phyloP scores from a whole-genome alignment of 2,113 vertebrate species.

The Asarcornis scutulata region DNA sequence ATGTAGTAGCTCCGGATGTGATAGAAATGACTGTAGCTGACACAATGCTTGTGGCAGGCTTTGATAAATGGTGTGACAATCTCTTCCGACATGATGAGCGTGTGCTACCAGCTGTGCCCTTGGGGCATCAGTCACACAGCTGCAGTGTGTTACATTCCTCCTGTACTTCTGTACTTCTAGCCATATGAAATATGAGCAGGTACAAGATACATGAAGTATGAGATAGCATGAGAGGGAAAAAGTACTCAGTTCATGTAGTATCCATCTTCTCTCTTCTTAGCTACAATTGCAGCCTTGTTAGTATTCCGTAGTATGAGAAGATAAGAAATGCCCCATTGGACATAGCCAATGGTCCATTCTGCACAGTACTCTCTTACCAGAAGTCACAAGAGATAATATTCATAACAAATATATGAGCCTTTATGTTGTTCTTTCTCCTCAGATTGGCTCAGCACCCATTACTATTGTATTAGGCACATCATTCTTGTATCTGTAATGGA shows the following conservation, averaged over 20 bases:
- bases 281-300: background rate
- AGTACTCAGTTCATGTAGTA: background rate
- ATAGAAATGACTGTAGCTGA: background rate
- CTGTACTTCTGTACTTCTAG: background rate
- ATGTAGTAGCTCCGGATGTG: background rate
- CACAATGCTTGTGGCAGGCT: background rate
- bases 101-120: background rate
- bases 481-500: background rate
- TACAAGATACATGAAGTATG: background rate
- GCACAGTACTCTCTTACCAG: background rate
- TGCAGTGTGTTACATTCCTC: background rate
- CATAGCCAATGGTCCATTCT: background rate
- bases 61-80: conserved; percentile 31
- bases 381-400: background rate
- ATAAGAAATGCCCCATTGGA: background rate
- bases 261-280: fast-evolving
- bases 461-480: background rate
- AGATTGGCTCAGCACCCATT: background rate
- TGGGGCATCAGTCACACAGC: background rate
- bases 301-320: background rate
- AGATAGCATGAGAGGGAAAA: background rate
- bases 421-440: background rate
- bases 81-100: fast-evolving
- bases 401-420: background rate
- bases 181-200: background rate